Base-by-base conservation (phyloP, 2,113 vertebrate genomes). In the Psammodynastes pulverulentus region DNA sequence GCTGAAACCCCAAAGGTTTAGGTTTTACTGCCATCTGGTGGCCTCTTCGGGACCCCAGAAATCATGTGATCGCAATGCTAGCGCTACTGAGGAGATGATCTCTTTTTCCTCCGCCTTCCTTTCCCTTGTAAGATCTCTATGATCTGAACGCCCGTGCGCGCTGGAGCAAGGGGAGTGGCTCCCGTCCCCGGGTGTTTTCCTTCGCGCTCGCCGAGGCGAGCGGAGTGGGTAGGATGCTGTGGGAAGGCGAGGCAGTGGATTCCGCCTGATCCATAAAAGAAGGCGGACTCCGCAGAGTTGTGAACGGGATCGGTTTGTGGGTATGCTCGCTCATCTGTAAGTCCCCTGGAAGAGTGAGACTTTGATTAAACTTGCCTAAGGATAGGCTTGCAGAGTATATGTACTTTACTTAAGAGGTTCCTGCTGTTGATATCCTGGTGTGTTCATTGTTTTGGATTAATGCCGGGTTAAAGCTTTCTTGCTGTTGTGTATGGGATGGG, bases 61-160 rank as follows among this genome's bases (percentile, higher is more conserved):
- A 49, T 23, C 87, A 85, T 39, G 91, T 89, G 91, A 92, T 43
- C 43, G 52, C 7, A 46, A 85, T 49, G 87, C 84, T 58, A 39
- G 52, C 49, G 39, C 88, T 92, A 67, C 87, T 21, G 43, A 84
- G 87, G 62, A 48, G 79, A 54, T 12, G 46, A 5, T 48, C 29
- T 5, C 86, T 72, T 67, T n/a, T 29, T 34, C 72, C 43, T 84
- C 19, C 62, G 53, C 45, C 90, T 54, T 26, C 62, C 34, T 89
- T 89, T 52, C 51, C 29, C 19, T n/a, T 26, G 26, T 21, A 89
- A 92, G 79, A 86, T 89, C 91, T 92, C 91, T 89, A 89, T 92
- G 88, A 62, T 89, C 87, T 17, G 91, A 39, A 7, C 87, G 91
- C 52, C n/a, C 23, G 91, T 89, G 91, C 91, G 91, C 79, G 46